phyloP scores from a whole-genome alignment of 2,113 vertebrate species.

The Aleadryas rufinucha region DNA sequence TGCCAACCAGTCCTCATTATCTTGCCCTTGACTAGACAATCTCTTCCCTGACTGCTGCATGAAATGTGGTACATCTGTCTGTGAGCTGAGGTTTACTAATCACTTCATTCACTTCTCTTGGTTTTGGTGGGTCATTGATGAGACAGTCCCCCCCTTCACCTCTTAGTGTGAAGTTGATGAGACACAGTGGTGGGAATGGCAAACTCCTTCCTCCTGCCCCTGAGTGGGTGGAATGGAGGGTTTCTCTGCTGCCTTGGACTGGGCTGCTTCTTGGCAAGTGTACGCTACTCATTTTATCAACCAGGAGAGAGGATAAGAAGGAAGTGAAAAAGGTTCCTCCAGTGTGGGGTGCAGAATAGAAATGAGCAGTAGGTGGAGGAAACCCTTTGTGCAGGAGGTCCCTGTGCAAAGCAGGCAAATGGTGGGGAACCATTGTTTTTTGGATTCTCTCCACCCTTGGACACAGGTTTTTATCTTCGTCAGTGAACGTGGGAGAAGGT shows the following conservation, averaged over 20 bases:
- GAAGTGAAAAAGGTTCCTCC: neutral
- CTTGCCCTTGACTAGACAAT: neutral
- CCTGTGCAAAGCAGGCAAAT: neutral
- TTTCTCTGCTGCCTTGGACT: neutral
- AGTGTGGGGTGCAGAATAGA: neutral
- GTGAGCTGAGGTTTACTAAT: neutral
- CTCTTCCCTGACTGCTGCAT: neutral
- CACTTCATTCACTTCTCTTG: neutral
- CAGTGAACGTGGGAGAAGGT: neutral
- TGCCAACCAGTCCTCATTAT: neutral
- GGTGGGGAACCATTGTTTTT: neutral
- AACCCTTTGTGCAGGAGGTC: neutral
- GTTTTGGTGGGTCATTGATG: neutral
- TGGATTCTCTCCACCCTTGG: neutral
- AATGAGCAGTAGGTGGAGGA: neutral
- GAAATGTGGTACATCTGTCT: neutral
- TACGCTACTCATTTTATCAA: accelerated
- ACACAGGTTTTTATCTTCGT: neutral
- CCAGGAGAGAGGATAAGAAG: neutral
- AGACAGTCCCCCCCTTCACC: neutral
- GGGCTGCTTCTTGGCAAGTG: neutral
- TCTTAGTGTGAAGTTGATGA: neutral
- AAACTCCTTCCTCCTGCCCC: neutral
- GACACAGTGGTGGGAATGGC: neutral
- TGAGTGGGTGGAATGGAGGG: accelerated